Evolutionary conservation across 2,888 invertebrate species (phyloP).

Genomic region (Hirudinaria manillensis): DNA sequence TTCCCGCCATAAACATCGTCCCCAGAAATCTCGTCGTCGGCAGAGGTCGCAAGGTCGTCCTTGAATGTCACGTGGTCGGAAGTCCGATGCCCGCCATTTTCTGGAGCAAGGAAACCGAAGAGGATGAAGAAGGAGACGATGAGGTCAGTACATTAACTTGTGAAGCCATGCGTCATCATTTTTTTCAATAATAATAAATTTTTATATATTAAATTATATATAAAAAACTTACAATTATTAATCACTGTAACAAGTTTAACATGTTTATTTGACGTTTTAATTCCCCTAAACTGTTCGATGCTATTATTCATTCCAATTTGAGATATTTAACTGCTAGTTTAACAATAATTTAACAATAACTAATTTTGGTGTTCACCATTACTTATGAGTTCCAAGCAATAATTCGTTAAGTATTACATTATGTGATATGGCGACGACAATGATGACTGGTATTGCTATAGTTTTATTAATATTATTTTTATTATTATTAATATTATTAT

Average conservation of each 20-base stretch:
- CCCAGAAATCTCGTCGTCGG: conserved; percentile 16
- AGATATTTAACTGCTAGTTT: neutral
- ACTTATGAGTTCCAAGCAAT: neutral
- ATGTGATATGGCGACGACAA: too few species aligned
- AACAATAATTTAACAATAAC: too few species aligned
- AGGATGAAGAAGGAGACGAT: neutral
- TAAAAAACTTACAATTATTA: too few species aligned
- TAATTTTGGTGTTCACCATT: neutral
- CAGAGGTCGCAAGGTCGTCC: conserved; percentile 5
- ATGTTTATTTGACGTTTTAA: too few species aligned
- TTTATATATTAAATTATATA: too few species aligned
- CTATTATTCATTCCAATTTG: neutral
- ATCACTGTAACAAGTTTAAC: too few species aligned
- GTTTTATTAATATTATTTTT: too few species aligned
- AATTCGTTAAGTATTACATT: neutral
- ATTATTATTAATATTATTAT: too few species aligned
- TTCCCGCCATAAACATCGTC: conserved; percentile 13
- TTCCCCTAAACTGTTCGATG: neutral
- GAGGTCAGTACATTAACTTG: too few species aligned
- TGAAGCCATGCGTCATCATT: too few species aligned
- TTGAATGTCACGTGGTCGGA: conserved; percentile 10
- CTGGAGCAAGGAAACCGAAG: conserved; percentile 2
- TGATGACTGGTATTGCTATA: too few species aligned
- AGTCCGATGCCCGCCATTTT: conserved; percentile 18
- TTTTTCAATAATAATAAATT: too few species aligned